These are phyloP conservation scores for Xyliphius kryptos DNA, from an alignment of 2,113 vertebrate genomes.

Conservation along the genomic window DNA sequence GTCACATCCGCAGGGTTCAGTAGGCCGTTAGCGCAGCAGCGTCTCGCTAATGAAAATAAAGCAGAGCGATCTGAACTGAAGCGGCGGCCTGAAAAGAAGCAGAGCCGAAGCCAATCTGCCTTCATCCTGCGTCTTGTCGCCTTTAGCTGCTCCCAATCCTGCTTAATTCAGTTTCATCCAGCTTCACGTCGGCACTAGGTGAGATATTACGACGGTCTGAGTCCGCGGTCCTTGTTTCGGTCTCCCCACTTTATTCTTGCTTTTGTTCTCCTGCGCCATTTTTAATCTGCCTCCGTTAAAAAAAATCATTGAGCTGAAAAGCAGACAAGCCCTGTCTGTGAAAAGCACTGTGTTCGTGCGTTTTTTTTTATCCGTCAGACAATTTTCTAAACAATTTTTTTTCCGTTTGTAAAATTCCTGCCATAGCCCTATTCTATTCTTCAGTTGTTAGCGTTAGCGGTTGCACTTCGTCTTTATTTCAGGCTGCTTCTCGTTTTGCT, in stretches of 20 bases:
- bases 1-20: neutral
- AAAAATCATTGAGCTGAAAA: no score
- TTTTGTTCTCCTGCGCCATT: conserved; percentile 74
- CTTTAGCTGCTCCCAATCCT: neutral
- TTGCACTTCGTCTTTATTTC: no score
- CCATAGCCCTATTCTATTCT: no score
- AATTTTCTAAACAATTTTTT: no score
- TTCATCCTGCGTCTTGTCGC: neutral
- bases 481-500: no score
- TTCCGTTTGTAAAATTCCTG: no score
- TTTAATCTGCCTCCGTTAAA: conserved; percentile 62
- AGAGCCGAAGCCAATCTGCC: neutral
- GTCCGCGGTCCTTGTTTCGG: neutral
- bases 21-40: neutral
- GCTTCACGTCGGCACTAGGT: conserved; percentile 52
- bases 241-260: conserved; percentile 64
- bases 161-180: neutral
- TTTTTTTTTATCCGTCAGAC: no score
- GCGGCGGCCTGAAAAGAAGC: neutral
- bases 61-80: neutral
- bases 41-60: neutral
- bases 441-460: no score
- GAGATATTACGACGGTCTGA: conserved; percentile 42
- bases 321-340: no score
- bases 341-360: no score